Evolutionary conservation across 2,888 invertebrate species (phyloP), one percentile per base, ranked within the genome.

Genomic region (Hydrotaea cyrtoneurina): DNA sequence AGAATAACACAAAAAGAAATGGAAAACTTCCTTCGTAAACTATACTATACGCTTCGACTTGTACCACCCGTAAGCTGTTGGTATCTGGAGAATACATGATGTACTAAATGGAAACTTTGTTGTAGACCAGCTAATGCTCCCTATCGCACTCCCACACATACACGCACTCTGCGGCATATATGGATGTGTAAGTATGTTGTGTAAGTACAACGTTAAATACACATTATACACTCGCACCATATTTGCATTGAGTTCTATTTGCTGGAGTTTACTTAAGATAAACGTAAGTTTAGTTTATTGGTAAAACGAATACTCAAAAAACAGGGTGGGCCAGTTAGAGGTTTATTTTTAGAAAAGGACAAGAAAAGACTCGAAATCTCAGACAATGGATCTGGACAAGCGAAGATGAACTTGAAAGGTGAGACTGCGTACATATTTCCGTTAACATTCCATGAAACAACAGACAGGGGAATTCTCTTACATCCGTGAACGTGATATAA

Each of bases 231-330:
- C 11, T 19, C 19, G 50, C 21, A 80, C 15, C 43, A 57, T 57
- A 46, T 76, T 81, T 73, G 57, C 17, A 57, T 59, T 50, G 36
- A 50, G 55, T 23, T 74, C 71, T 69, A 66, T 11, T 31, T 31
- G 36, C 11, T 13, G 39, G 39, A 69, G 59, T 74, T 74, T 66
- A 78, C 57, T 53, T 69, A 66, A 74, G 74, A 78, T 59, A 78
- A 82, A 78, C 74, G 21, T 39, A 74, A 71, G 36, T 72, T 81
- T 64, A 62, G 46, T 82, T 11, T 73, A 46, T 46, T 53, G 43
- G 36, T 21, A 31, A 53, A 23, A 72, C 13, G 10, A 15, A 43
- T 21, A 36, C 19, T 0, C 21, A 3, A n/a, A 31, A 0, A 31
- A n/a, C n/a, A n/a, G n/a, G n/a, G n/a, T n/a, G n/a, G n/a, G n/a